These are phyloP conservation scores for Gymnorhina tibicen DNA, from an alignment of 2,113 vertebrate genomes.

Conservation along the genomic window DNA sequence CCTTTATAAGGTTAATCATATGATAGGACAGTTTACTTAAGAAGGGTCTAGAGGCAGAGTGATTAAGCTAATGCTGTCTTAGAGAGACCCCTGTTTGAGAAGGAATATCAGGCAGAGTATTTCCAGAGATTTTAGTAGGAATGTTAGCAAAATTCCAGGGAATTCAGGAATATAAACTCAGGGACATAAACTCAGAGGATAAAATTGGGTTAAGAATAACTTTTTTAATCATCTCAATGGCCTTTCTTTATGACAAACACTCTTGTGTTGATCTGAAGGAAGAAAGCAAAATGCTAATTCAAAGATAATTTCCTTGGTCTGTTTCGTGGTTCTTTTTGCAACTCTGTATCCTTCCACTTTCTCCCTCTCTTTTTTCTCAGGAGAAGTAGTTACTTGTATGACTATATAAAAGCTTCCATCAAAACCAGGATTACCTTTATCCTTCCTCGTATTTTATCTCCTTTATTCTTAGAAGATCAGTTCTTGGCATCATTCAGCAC, in stretches of 20 bases:
- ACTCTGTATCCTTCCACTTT: not conserved
- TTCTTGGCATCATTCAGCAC: not conserved
- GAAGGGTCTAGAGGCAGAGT: not conserved
- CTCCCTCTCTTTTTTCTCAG: not conserved
- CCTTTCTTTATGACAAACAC: not conserved
- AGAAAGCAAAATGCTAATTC: not conserved
- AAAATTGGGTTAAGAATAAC: not conserved
- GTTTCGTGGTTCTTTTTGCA: not conserved
- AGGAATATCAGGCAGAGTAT: not conserved
- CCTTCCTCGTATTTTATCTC: not conserved
- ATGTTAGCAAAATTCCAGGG: not conserved
- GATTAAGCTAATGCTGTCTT: not conserved
- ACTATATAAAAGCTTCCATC: not conserved
- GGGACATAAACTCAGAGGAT: not conserved
- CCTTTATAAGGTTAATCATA: not conserved
- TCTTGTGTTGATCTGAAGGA: not conserved
- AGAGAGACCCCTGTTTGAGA: not conserved
- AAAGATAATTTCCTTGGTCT: not conserved
- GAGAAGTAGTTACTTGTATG: not conserved
- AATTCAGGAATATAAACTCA: not conserved
- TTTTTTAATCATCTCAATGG: not conserved
- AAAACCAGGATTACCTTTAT: not conserved
- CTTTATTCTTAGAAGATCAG: not conserved
- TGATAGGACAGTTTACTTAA: not conserved
- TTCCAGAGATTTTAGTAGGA: not conserved